Conservation (phyloP, 1,140 invertebrate genomes). For the Pseudobourletiella spinata region DNA sequence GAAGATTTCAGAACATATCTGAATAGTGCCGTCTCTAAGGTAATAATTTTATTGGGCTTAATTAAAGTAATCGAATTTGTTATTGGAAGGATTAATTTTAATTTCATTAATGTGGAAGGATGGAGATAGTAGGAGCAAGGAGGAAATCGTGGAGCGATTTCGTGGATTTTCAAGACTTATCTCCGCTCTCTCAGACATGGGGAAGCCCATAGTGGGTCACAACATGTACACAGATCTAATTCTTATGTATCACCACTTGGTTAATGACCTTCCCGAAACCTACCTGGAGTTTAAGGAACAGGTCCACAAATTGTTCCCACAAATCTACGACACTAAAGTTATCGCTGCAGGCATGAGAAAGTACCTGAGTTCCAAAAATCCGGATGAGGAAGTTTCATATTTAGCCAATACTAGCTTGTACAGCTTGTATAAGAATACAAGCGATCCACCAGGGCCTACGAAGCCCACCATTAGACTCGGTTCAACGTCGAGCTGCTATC, state of each 20-base stretch:
- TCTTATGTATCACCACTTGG: constrained; percentile 62
- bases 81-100: too few relatives aligned
- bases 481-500: constrained; percentile 37
- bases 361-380: not conserved
- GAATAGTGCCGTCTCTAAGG: constrained; percentile 12
- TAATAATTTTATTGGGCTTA: not conserved
- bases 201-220: constrained; percentile 66
- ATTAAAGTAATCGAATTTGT: not conserved
- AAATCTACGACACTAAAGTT: constrained; percentile 62
- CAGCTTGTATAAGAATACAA: constrained; percentile 16
- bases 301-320: constrained; percentile 54
- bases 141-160: not conserved
- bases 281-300: constrained; percentile 57
- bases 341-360: constrained; percentile 49
- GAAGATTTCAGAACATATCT: constrained; percentile 40
- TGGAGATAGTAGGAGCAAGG: too few relatives aligned
- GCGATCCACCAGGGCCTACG: not conserved
- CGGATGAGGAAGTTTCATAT: not conserved
- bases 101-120: too few relatives aligned
- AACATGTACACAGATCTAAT: constrained; percentile 62
- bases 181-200: constrained; percentile 46
- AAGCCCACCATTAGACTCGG: not conserved
- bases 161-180: constrained; percentile 58
- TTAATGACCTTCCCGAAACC: constrained; percentile 54
- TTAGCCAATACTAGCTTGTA: constrained; percentile 17